These are phyloP conservation scores for Sparus aurata DNA, from an alignment of 2,797 vertebrate genomes.

Conservation along the genomic window DNA sequence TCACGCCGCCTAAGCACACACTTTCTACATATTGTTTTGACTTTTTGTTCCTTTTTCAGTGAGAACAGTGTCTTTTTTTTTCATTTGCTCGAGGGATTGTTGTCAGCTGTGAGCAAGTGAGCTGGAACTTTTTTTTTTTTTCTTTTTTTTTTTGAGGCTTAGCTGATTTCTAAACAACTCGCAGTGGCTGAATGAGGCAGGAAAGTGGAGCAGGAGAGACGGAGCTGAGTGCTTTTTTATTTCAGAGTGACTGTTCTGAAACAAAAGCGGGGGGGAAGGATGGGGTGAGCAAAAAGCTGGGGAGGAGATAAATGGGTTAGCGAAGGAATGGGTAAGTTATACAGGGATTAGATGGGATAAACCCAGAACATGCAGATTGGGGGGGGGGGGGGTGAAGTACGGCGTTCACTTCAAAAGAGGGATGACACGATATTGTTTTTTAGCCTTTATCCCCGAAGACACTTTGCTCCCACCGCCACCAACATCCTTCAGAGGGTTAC, in stretches of 20 bases:
- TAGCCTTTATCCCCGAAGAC: constrained; percentile 43
- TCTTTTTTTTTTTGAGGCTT: background rate
- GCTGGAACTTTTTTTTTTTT: constrained; percentile 16
- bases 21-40: constrained; percentile 6
- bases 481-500: constrained; percentile 49
- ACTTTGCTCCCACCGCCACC: constrained; percentile 27
- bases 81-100: constrained; percentile 21
- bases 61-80: constrained; percentile 2
- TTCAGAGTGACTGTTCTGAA: constrained; percentile 25
- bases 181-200: constrained; percentile 17
- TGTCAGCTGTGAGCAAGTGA: constrained; percentile 39
- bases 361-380: constrained; percentile 40
- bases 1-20: background rate
- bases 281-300: constrained; percentile 19
- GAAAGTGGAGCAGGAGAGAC: constrained; percentile 24
- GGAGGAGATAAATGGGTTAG: constrained; percentile 44
- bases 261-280: constrained; percentile 5
- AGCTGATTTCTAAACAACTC: constrained; percentile 38
- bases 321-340: constrained; percentile 47
- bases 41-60: constrained; percentile 3
- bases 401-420: constrained; percentile 35
- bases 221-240: constrained; percentile 28
- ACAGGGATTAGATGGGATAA: constrained; percentile 63
- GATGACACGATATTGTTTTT: constrained; percentile 41
- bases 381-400: background rate